These are phyloP conservation scores for Drosophila algonquin DNA, from an alignment of 2,888 invertebrate genomes.

Conservation along the genomic window DNA sequence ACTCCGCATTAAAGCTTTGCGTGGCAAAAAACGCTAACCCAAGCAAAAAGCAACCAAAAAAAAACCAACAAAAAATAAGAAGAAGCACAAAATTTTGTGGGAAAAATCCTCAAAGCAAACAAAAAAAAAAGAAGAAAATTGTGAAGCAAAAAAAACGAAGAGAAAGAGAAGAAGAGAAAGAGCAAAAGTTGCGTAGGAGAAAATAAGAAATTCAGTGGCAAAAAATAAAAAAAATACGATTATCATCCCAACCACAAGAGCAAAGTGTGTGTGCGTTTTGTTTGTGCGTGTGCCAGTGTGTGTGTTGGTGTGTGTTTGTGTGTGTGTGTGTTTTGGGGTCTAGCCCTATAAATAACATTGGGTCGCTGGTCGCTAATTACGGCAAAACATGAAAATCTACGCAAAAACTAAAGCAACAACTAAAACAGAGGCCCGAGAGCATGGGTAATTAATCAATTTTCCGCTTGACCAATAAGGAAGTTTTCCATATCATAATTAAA, in stretches of 20 bases:
- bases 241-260: constrained; percentile 61
- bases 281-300: constrained; percentile 2
- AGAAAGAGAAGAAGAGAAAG: constrained; percentile 12
- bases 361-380: constrained; percentile 70
- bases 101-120: constrained; percentile 11
- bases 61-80: constrained; percentile 39
- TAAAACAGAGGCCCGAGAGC: constrained; percentile 47
- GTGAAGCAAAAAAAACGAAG: constrained; percentile 31
- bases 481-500: constrained; percentile 66
- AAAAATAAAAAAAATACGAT: constrained; percentile 58
- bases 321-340: constrained; percentile 6
- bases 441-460: constrained; percentile 77
- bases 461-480: constrained; percentile 71
- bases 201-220: constrained; percentile 46
- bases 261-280: constrained; percentile 3
- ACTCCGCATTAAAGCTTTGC: constrained; percentile 79
- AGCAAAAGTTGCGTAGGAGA: constrained; percentile 58
- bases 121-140: constrained; percentile 43
- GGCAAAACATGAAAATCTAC: constrained; percentile 76
- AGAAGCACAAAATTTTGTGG: constrained; percentile 1
- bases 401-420: constrained; percentile 59
- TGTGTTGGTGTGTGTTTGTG: not conserved
- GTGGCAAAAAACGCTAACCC: constrained; percentile 71
- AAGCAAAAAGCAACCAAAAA: constrained; percentile 30
- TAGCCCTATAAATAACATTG: constrained; percentile 69